phyloP scores from a whole-genome alignment of 1,140 invertebrate species.

The Colletes latitarsis region DNA sequence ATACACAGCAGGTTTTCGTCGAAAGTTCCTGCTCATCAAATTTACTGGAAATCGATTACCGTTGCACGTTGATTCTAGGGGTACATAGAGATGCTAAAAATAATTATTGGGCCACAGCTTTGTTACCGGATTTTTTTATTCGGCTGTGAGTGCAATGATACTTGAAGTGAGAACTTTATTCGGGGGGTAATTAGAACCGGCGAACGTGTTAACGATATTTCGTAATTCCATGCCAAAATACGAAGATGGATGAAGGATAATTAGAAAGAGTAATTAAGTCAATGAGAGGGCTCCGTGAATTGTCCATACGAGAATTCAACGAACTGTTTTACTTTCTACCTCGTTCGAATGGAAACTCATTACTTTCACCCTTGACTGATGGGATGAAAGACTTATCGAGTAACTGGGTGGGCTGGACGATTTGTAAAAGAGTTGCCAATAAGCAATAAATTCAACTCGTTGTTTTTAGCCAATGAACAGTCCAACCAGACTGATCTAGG shows the following conservation, averaged over 20 bases:
- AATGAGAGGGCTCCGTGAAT: slow-evolving; percentile 30
- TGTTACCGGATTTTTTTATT: slow-evolving; percentile 11
- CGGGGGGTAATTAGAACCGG: slow-evolving; percentile 33
- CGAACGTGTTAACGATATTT: slow-evolving; percentile 43
- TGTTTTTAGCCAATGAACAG: too few species aligned
- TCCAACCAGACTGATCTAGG: too few species aligned
- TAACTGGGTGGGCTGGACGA: too few species aligned
- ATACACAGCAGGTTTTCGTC: too few species aligned
- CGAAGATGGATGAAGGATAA: slow-evolving; percentile 31
- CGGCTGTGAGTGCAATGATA: background rate
- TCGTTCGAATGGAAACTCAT: background rate
- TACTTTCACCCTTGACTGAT: background rate
- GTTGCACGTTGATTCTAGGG: too few species aligned
- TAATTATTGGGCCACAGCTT: background rate
- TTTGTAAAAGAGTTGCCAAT: too few species aligned
- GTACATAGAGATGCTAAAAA: background rate
- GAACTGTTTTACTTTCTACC: slow-evolving; percentile 17
- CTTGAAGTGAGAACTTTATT: slow-evolving; percentile 31
- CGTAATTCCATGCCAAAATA: slow-evolving; percentile 33
- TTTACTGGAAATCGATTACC: too few species aligned
- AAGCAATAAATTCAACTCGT: too few species aligned
- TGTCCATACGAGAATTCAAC: slow-evolving; percentile 20
- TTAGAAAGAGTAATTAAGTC: slow-evolving; percentile 41
- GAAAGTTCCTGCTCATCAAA: too few species aligned
- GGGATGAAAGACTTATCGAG: too few species aligned